Evolutionary conservation across 2,113 vertebrate genomes (phyloP), one percentile per base, ranked within the genome.

Genomic region (Chamaea fasciata): DNA sequence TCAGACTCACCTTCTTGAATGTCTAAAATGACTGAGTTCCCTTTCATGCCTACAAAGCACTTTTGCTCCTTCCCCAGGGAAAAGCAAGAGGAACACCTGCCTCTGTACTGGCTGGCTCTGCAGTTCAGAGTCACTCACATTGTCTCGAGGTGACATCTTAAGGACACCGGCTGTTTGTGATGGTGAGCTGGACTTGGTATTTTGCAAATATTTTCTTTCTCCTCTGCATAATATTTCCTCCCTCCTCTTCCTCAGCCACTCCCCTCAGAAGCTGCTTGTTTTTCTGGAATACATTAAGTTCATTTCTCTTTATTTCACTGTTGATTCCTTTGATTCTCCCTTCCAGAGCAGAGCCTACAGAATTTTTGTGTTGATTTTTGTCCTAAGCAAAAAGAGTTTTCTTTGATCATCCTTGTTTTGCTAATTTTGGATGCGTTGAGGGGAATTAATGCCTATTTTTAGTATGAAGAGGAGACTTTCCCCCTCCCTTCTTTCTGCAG

Each of bases 381-480:
- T 81, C 27, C 39, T 24, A 91, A 60, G 35, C 30, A 62, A 88
- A 15, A 31, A 24, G 22, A 69, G 13, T 18, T 57, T 41, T 62
- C 87, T 94, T 92, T 92, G 47, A 94, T 96, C 68, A 49, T 83
- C 33, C 63, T 74, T 47, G n/a, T 52, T 91, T 95, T 64, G 70
- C 35, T 85, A 37, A 86, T 92, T 93, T 83, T 23, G 57, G 19
- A 71, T 65, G 71, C 47, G 87, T 75, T 49, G 18, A 41, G 31
- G 16, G 37, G 35, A 94, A 77, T 68, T 73, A 78, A 59, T 2
- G 3, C 35, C 75, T 89, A 28, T 0, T n/a, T 92, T 91, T 55
- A 67, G 26, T 33, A 64, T 0, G 1, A 81, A 78, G 31, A 63
- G 44, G 27, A 93, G 56, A 63, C 35, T 80, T 27, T 68, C 33